Conservation (phyloP, 2,113 vertebrate species). For the Melanostigma gelatinosum region DNA sequence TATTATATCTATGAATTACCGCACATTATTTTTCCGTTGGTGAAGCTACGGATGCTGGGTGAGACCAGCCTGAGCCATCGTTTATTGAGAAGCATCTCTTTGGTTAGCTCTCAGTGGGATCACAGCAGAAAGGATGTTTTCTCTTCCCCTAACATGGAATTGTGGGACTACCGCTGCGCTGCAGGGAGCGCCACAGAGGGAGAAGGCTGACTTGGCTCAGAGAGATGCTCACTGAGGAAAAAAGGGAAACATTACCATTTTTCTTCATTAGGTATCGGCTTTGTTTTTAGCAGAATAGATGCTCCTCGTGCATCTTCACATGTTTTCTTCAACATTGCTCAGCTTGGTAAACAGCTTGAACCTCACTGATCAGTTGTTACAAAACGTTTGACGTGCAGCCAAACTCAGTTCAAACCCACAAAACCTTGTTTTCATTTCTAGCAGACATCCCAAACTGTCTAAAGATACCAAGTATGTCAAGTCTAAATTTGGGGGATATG, state of each 20-base stretch:
- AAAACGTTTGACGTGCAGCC: not conserved
- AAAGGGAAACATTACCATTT: not conserved
- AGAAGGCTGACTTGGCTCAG: slow-evolving; percentile 22
- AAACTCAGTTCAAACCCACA: not conserved
- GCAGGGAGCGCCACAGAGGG: slow-evolving; percentile 13
- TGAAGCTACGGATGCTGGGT: not conserved
- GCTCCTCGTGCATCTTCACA: not conserved
- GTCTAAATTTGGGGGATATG: not conserved
- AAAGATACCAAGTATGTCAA: not conserved
- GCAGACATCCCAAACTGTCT: not conserved
- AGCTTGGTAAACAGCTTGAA: not conserved
- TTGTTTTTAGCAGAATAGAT: slow-evolving; percentile 4
- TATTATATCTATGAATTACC: too few relatives aligned
- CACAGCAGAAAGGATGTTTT: slow-evolving; percentile 34
- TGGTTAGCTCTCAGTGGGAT: slow-evolving; percentile 16
- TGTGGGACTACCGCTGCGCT: slow-evolving; percentile 19
- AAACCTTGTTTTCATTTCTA: slow-evolving; percentile 24
- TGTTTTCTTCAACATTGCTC: not conserved
- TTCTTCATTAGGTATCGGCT: not conserved
- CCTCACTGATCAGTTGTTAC: not conserved
- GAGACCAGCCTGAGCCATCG: not conserved
- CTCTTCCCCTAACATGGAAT: slow-evolving; percentile 27
- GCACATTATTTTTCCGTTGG: too few relatives aligned
- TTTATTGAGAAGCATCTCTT: slow-evolving; percentile 28
- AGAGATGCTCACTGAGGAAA: not conserved